Percentiles rank a stretch among this genome's conserved stretches.
phyloP scores from a whole-genome alignment of 2,113 vertebrate genomes.

The western clawed frog (Xenopus tropicalis) region DNA sequence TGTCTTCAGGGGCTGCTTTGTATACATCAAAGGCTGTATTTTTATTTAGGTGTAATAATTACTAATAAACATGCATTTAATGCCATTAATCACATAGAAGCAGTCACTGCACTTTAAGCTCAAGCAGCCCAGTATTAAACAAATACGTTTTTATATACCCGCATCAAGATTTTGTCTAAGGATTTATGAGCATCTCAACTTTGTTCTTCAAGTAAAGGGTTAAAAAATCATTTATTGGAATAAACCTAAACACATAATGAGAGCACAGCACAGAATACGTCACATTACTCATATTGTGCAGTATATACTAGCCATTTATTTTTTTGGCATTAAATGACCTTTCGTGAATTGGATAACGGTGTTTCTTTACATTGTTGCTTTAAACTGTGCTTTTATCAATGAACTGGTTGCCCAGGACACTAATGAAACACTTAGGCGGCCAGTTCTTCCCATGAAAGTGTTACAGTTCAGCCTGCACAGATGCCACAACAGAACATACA shows the following conservation, averaged over 20 bases:
- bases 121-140: too few relatives aligned
- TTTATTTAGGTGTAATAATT: constrained; percentile 18
- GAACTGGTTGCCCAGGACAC: constrained; percentile 21
- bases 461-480: constrained; percentile 28
- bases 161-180: too few relatives aligned
- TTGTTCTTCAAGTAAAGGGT: too few relatives aligned
- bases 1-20: constrained; percentile 53
- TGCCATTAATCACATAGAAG: too few relatives aligned
- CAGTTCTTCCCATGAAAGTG: constrained; percentile 37
- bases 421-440: constrained; percentile 41
- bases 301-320: constrained; percentile 5
- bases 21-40: background rate
- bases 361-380: background rate
- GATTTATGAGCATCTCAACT: too few relatives aligned
- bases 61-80: background rate
- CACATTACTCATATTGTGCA: background rate
- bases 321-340: constrained; percentile 6
- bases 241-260: too few relatives aligned
- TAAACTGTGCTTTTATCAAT: constrained; percentile 32
- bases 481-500: constrained; percentile 36
- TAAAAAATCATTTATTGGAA: too few relatives aligned
- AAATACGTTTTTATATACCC: too few relatives aligned
- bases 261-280: too few relatives aligned
- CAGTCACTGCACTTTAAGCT: too few relatives aligned
- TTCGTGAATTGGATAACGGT: constrained; percentile 5